Evolutionary conservation across 2,113 vertebrate genomes (phyloP).

Genomic region (Hippocampus guttulatus): DNA sequence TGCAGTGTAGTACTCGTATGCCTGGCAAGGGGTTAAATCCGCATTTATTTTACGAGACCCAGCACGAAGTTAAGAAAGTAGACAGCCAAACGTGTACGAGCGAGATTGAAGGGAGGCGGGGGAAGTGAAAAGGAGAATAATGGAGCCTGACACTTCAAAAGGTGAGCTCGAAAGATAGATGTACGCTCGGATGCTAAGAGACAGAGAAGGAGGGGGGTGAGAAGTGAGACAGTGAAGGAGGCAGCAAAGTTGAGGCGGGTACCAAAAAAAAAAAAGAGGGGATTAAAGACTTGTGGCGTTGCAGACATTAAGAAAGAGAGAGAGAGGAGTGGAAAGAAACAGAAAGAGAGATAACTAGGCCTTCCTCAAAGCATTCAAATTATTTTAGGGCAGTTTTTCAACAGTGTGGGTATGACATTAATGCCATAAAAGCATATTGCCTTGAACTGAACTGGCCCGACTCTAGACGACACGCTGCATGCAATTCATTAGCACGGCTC

Average conservation of each 20-base stretch:
- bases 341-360: conserved; percentile 3
- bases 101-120: not conserved
- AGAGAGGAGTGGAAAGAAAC: not conserved
- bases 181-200: conserved; percentile 26
- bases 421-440: conserved; percentile 15
- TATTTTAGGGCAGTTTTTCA: conserved; percentile 28
- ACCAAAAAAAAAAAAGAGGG: conserved; percentile 6
- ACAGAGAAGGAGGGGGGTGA: conserved; percentile 9
- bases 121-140: conserved; percentile 15
- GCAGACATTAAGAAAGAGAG: conserved; percentile 15
- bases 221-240: conserved; percentile 19
- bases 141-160: conserved; percentile 30
- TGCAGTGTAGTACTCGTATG: conserved; percentile 37
- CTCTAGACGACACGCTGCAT: conserved; percentile 9
- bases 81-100: conserved; percentile 22
- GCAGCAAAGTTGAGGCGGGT: conserved; percentile 10
- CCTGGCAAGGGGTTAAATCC: conserved; percentile 47
- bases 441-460: conserved; percentile 12
- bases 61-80: conserved; percentile 26
- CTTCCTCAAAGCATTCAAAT: conserved; percentile 34
- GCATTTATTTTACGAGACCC: conserved; percentile 40
- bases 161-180: conserved; percentile 24
- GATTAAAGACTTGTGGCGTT: conserved; percentile 28
- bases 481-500: conserved; percentile 17
- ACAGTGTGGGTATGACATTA: conserved; percentile 14